Evolutionary conservation across 1,140 invertebrate species (phyloP).

Genomic region (Phortica variegata): DNA sequence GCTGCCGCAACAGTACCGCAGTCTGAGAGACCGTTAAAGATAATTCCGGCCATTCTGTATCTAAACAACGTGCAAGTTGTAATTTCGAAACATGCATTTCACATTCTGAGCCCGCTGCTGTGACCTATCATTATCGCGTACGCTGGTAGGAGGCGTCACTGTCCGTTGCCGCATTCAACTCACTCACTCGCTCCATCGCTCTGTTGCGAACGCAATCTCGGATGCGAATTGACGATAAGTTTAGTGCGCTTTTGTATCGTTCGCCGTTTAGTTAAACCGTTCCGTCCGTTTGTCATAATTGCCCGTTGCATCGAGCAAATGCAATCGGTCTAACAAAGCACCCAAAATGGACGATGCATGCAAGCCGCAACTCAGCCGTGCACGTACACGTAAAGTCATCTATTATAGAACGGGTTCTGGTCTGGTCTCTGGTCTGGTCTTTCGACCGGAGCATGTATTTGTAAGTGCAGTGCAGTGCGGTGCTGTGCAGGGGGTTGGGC

Average conservation of each 20-base stretch:
- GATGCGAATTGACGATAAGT: constrained; percentile 23
- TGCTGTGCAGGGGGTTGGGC: no score
- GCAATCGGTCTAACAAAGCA: no score
- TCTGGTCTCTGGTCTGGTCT: background rate
- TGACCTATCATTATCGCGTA: constrained; percentile 37
- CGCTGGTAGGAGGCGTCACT: constrained; percentile 19
- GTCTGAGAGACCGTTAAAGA: no score
- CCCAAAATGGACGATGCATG: no score
- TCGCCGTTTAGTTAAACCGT: constrained; percentile 41
- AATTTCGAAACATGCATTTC: no score
- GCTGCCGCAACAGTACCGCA: no score
- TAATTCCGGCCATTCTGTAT: no score
- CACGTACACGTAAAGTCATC: no score
- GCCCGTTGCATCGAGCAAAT: constrained; percentile 17
- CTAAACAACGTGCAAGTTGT: no score
- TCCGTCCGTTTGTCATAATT: constrained; percentile 43
- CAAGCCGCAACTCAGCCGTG: no score
- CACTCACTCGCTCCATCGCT: no score
- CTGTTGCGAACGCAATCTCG: constrained; percentile 2
- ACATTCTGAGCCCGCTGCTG: background rate
- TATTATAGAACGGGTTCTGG: no score
- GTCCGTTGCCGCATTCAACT: constrained; percentile 17
- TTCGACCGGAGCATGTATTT: background rate
- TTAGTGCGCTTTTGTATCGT: constrained; percentile 39
- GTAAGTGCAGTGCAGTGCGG: background rate